These are phyloP conservation scores for Dynastes maya DNA, from an alignment of 2,888 invertebrate genomes.

Conservation along the genomic window DNA sequence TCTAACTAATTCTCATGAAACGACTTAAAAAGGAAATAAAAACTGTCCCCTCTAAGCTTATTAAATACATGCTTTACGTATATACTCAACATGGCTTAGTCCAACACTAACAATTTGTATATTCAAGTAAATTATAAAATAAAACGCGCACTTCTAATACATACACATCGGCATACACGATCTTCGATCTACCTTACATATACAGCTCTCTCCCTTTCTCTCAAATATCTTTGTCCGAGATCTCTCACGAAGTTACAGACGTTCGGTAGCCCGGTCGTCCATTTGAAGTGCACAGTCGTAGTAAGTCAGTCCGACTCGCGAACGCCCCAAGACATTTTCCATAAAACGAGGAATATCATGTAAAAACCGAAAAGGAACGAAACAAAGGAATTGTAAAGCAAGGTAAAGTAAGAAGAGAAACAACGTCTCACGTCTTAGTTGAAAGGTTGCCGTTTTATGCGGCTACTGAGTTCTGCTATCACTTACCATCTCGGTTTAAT, in stretches of 20 bases:
- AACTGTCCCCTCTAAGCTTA: too few species aligned
- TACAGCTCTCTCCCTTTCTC: too few species aligned
- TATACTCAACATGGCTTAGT: too few species aligned
- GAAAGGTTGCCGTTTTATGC: not conserved
- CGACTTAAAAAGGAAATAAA: too few species aligned
- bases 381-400: not conserved
- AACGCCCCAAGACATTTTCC: not conserved
- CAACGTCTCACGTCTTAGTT: not conserved
- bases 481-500: not conserved
- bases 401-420: not conserved
- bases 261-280: not conserved
- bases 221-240: slow-evolving; percentile 1
- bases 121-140: too few species aligned
- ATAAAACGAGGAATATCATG: slow-evolving; percentile 39
- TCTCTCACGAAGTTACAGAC: not conserved
- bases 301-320: slow-evolving; percentile 11
- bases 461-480: not conserved
- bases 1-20: too few species aligned
- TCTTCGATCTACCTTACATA: too few species aligned
- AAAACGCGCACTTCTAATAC: too few species aligned
- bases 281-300: slow-evolving; percentile 48
- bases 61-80: too few species aligned
- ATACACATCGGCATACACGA: too few species aligned
- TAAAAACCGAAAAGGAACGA: not conserved
- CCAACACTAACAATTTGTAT: too few species aligned